These are phyloP conservation scores for Didymodactylos carnosus DNA, from an alignment of 2,888 invertebrate species.

Conservation along the genomic window DNA sequence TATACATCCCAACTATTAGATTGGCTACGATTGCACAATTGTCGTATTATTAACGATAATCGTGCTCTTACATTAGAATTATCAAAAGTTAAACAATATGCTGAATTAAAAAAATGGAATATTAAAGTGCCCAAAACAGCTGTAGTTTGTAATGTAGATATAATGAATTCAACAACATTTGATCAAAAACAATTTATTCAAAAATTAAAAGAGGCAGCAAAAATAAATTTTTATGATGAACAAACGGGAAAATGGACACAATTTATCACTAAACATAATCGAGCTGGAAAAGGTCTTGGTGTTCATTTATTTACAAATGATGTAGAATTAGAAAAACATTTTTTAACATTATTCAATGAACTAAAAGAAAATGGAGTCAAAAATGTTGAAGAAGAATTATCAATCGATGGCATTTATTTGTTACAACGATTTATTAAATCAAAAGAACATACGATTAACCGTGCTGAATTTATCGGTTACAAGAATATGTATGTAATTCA, in stretches of 20 bases:
- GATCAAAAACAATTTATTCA: background rate
- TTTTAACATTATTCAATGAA: background rate
- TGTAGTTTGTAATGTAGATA: background rate
- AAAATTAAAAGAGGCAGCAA: background rate
- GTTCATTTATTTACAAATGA: background rate
- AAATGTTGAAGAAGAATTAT: background rate
- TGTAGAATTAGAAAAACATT: background rate
- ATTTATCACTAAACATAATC: background rate
- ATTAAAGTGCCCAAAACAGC: background rate
- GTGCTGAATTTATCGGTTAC: background rate
- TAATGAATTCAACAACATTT: background rate
- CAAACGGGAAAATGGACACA: background rate
- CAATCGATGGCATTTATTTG: background rate
- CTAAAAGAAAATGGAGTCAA: background rate
- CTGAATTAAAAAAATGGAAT: background rate
- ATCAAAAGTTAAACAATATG: background rate
- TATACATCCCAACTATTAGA: background rate
- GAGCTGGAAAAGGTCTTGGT: background rate
- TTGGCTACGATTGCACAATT: background rate
- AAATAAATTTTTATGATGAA: background rate
- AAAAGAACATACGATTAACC: background rate
- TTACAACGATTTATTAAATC: background rate
- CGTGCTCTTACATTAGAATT: background rate
- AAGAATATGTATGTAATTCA: background rate
- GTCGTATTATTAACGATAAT: background rate